A percentile compares a stretch with the other conserved stretches of the same genome.
Conservation (phyloP, 2,113 vertebrate genomes). For the Erythrocercus mccallii region DNA sequence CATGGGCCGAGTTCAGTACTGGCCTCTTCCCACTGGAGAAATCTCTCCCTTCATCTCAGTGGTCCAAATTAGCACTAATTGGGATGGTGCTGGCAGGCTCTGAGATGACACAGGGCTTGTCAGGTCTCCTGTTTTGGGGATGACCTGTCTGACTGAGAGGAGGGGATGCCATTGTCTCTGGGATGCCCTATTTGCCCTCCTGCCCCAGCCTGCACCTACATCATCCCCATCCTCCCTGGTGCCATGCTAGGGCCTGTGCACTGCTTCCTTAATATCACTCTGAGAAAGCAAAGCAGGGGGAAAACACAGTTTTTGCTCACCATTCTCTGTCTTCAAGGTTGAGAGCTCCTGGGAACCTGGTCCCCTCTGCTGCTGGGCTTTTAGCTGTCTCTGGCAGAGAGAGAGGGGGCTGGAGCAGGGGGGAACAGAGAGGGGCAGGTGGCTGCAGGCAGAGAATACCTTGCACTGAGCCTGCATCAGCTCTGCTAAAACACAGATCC, state of each 20-base stretch:
- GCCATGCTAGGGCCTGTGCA: not conserved
- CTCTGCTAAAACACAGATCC: not conserved
- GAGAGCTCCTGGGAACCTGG: slow-evolving; percentile 43
- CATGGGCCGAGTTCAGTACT: accelerated
- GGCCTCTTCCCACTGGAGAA: not conserved
- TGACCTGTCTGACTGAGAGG: not conserved
- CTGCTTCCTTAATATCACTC: not conserved
- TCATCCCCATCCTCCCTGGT: not conserved
- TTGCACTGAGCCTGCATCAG: not conserved
- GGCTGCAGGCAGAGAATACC: not conserved
- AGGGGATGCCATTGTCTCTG: not conserved
- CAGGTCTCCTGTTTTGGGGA: not conserved
- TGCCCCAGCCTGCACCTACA: not conserved
- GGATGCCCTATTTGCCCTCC: not conserved
- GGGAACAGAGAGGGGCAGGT: not conserved
- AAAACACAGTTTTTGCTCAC: slow-evolving; percentile 33
- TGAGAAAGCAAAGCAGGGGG: not conserved
- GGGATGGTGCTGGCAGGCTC: not conserved
- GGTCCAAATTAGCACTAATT: not conserved
- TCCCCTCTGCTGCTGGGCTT: slow-evolving; percentile 19
- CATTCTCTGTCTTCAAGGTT: slow-evolving; percentile 28
- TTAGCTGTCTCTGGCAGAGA: slow-evolving; percentile 56
- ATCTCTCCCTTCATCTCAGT: not conserved
- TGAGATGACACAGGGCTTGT: not conserved
- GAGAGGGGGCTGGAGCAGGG: not conserved